Base-by-base conservation (phyloP, 2,888 invertebrate genomes). In the Protodeltote pygarga region DNA sequence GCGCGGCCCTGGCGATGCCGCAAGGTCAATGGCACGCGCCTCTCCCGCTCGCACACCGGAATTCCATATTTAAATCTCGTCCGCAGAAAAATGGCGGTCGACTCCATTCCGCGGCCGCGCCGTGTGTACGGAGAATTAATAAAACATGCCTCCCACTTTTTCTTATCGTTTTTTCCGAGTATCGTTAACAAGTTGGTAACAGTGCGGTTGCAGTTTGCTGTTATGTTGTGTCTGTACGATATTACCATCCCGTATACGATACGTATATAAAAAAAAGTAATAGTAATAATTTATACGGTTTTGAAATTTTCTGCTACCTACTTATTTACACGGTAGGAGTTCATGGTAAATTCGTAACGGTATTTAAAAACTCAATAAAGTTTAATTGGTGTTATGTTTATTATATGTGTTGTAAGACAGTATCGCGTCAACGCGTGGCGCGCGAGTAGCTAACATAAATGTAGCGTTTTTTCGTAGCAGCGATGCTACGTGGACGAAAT, bases 21-120 rank as follows among this genome's bases (percentile, higher is more conserved):
- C 91, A 90, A 90, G 90, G 91, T 92, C 91, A 92, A 90, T 92
- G 89, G 90, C 91, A 90, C 88, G 88, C 88, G 85, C 74, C 87
- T 86, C 85, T 91, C 91, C 87, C 84, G 83, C 91, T 91, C 91
- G 86, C 90, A 90, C 92, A 90, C 91, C 91, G 91, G 91, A 90
- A 92, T 92, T 90, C 92, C 92, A 92, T 91, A 91, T 92, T 92
- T 92, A 91, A 92, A 91, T 91, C 90, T 90, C 89, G 89, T 88
- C 91, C 90, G 91, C 90, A 91, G 89, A 92, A 92, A 92, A 91
- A 91, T 90, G 90, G 90, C 92, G 88, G 85, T 86, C 80, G 81
- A 78, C 85, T 89, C 78, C 89, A 89, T 89, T 89, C 89, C 87
- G 79, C 81, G 76, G 72, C 74, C 76, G 79, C 79, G 72, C 75